A percentile compares a stretch with the other conserved stretches of the same genome.
phyloP scores from a whole-genome alignment of 1,140 invertebrate genomes.

The Amphibalanus amphitrite region DNA sequence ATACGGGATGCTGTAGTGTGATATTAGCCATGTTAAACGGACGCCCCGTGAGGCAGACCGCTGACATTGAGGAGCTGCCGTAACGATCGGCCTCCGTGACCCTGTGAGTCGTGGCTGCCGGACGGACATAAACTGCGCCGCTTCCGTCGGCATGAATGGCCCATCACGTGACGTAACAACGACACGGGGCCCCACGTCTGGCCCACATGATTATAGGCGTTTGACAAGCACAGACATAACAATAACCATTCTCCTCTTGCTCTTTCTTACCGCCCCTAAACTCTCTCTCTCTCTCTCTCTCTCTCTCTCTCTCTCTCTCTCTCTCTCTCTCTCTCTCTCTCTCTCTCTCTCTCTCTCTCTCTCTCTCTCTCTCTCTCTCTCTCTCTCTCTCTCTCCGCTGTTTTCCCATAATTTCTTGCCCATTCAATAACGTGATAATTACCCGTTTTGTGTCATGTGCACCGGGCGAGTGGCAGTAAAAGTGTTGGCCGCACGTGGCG shows the following conservation, averaged over 20 bases:
- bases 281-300: background rate
- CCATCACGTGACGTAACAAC: background rate
- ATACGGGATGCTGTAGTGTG: background rate
- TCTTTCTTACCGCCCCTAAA: background rate
- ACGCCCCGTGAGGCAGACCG: background rate
- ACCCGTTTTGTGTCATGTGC: too few relatives aligned
- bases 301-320: conserved; percentile 5
- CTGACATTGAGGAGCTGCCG: background rate
- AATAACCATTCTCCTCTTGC: background rate
- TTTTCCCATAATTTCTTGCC: background rate
- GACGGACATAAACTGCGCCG: background rate
- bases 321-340: conserved; percentile 1
- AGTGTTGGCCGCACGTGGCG: background rate
- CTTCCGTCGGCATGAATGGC: background rate
- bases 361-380: background rate
- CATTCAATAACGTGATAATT: background rate
- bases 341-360: conserved; percentile 4
- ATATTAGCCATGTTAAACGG: background rate
- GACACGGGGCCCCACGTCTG: background rate
- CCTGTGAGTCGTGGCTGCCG: background rate
- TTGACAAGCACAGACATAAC: background rate
- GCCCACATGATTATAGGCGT: background rate
- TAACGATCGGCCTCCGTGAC: background rate
- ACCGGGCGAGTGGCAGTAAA: too few relatives aligned
- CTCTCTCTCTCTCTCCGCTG: background rate